phyloP scores from a whole-genome alignment of 2,888 invertebrate species.

The Lasius platythorax region DNA sequence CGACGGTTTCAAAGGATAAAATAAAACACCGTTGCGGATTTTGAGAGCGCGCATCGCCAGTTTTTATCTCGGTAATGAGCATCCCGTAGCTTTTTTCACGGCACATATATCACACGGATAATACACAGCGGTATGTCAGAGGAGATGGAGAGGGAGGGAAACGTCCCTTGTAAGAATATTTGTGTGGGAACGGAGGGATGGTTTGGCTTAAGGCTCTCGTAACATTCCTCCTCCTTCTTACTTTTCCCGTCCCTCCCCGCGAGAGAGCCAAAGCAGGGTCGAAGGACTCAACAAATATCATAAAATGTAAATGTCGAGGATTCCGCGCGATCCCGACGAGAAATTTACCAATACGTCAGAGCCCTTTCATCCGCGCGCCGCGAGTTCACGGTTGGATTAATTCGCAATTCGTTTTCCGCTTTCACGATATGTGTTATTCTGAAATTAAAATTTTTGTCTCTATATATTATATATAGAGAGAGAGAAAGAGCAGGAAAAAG shows the following conservation, averaged over 20 bases:
- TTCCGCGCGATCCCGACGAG: conserved; percentile 64
- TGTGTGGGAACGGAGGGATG: conserved; percentile 79
- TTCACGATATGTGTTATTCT: conserved; percentile 32
- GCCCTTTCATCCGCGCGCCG: conserved; percentile 59
- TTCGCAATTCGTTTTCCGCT: conserved; percentile 45
- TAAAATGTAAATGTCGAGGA: conserved; percentile 77
- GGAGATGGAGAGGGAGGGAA: conserved; percentile 43
- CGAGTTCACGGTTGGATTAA: conserved; percentile 62
- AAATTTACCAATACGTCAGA: conserved; percentile 70
- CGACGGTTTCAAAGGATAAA: conserved; percentile 30
- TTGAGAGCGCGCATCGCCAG: conserved; percentile 50
- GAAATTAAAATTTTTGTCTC: conserved; percentile 58
- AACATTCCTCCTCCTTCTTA: conserved; percentile 38
- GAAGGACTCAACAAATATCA: conserved; percentile 75
- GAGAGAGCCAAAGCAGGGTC: conserved; percentile 61
- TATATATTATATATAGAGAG: not conserved
- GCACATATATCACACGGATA: conserved; percentile 76
- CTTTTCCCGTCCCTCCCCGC: conserved; percentile 11
- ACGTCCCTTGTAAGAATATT: conserved; percentile 74
- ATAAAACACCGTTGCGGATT: conserved; percentile 59
- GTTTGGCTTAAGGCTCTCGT: conserved; percentile 72
- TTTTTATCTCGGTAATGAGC: conserved; percentile 69
- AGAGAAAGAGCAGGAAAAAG: not conserved
- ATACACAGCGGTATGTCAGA: conserved; percentile 64
- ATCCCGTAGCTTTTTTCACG: conserved; percentile 59